Evolutionary conservation across 2,888 invertebrate genomes (phyloP), one percentile per base, ranked within the genome.

Genomic region (Pteria penguin): DNA sequence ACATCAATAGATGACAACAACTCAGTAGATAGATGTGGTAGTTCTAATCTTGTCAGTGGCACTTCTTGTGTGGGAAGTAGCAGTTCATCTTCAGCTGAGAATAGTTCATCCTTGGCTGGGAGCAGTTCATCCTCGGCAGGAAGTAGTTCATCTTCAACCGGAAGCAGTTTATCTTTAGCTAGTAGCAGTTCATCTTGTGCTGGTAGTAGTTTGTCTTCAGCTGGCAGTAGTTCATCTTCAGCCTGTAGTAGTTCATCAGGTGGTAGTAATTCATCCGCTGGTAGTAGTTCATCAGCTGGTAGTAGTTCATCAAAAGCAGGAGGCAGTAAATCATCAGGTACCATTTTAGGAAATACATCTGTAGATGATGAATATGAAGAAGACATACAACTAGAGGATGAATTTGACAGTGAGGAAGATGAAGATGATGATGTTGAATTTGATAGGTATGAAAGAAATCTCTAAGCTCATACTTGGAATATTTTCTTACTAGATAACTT

Each of bases 291-390:
- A 5, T 60, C 60, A 60, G 60, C 60, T 26, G 60, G 60, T 11
- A 29, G 60, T 4, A 60, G 60, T 27, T 18, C 14, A 22, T 27
- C 11, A 26, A 66, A 32, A 29, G 52, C 36, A 11, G 69, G 55
- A n/a, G 75, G 72, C 71, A n/a, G 72, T 65, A 1, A 67, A 63
- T n/a, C 61, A 70, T 1, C 66, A 66, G 18, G 5, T 67, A 22
- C 31, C 61, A 4, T 32, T 18, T 31, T 31, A 32, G 32, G 31
- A 36, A 52, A 31, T 29, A 11, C n/a, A 62, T 18, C 57, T 77
- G 94, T 94, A 54, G 94, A 94, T 58, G 85, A 83, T 57, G 75
- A 74, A n/a, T 79, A 73, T 5, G 80, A 78, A 57, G 78, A 78
- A 11, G 77, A 68, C 11, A 54, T 33, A 36, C 54, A 80, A 31